Evolutionary conservation across 2,888 invertebrate genomes (phyloP), one percentile per base, ranked within the genome.

Genomic region (Myathropa florea): DNA sequence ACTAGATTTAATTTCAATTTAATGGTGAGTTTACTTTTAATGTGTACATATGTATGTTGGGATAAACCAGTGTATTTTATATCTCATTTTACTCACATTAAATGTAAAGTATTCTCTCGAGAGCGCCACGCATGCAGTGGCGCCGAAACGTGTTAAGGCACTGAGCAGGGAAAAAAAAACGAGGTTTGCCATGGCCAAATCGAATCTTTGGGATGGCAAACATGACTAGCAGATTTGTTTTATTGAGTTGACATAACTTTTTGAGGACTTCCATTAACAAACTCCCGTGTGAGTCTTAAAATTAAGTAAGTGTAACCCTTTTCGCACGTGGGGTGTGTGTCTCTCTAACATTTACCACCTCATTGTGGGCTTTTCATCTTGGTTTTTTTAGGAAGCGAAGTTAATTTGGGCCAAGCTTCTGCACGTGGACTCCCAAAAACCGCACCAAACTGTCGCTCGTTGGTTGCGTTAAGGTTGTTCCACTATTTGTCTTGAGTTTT

Each of bases 1-100:
- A 60, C 14, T 59, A 36, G 59, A 67, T 61, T 72, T 72, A 61
- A 73, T 80, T 71, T 77, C 55, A 55, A 21, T 61, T 77, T 70
- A 33, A 63, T 61, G 67, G 21, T 7, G 46, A 46, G 46, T 46
- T 46, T n/a, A 57, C 23, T 57, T 23, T 57, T 57, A 46, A 46
- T 46, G 46, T 23, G 24, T 57, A 24, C 24, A 24, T 23, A 23
- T 57, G 57, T 57, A 7, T 7, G 14, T 24, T 21, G 1, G 55
- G 55, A 12, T 57, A 23, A 6, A 4, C 23, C 23, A 6, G 57
- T 57, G 57, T 57, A 14, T 57, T 57, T 57, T 57, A 57, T 57
- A 18, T 18, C 18, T 46, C n/a, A 46, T 46, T 46, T 46, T 46
- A 7, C n/a, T 46, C 46, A 18, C 46, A 46, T 46, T 46, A 46